Evolutionary conservation across 2,113 vertebrate species (phyloP).

Genomic region (Ursus arctos): DNA sequence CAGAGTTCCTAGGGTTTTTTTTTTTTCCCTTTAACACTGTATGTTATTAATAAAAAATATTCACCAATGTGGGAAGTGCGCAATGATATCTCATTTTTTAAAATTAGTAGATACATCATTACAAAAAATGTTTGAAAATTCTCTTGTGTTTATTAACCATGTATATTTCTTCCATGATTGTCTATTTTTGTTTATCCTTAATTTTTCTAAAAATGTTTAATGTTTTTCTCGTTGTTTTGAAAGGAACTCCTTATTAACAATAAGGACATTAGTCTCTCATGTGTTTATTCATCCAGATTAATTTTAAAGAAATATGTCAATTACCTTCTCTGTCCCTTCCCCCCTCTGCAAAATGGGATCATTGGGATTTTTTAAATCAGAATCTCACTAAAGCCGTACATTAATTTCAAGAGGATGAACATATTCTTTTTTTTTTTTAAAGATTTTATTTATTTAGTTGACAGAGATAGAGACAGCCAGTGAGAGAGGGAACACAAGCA

Average conservation of each 20-base stretch:
- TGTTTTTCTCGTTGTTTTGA: constrained; percentile 26
- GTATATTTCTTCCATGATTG: constrained; percentile 8
- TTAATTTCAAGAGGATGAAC: background rate
- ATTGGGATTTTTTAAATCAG: background rate
- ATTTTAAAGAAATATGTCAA: background rate
- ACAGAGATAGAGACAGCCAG: no score
- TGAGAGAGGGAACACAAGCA: no score
- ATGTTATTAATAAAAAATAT: background rate
- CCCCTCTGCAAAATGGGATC: background rate
- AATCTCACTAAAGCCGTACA: constrained; percentile 21
- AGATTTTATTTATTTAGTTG: no score
- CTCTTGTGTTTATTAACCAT: background rate
- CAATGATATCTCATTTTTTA: background rate
- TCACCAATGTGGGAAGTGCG: background rate
- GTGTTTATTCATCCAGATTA: background rate
- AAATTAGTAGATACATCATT: background rate
- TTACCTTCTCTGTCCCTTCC: background rate
- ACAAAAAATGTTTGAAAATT: background rate
- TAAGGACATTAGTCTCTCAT: background rate
- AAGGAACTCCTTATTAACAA: background rate
- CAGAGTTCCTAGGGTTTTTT: background rate
- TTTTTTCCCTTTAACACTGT: rapidly evolving
- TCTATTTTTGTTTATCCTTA: background rate
- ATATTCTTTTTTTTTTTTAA: background rate
- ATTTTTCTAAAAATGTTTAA: constrained; percentile 15